Percentiles rank a stretch among this genome's conserved stretches.
Evolutionary conservation across 2,113 vertebrate species (phyloP).

Genomic region (Mormyrus iriodes): DNA sequence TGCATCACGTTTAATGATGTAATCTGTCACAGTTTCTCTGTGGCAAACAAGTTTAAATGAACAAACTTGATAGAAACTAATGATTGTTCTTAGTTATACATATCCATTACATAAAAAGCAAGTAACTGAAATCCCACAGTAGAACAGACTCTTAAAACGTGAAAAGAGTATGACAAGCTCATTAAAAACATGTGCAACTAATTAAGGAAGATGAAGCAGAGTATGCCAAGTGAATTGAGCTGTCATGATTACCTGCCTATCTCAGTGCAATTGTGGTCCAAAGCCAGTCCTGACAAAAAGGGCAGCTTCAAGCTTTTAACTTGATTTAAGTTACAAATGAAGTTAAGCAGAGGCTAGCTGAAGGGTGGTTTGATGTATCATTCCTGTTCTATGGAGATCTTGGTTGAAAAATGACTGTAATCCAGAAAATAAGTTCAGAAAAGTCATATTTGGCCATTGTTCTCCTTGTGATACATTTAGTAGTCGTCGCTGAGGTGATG

Average conservation of each 20-base stretch:
- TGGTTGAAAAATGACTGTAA: neutral
- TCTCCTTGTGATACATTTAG: neutral
- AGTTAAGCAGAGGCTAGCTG: neutral
- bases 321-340: neutral
- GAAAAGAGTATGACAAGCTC: neutral
- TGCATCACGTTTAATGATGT: neutral
- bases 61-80: neutral
- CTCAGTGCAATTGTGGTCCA: neutral
- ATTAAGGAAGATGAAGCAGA: neutral
- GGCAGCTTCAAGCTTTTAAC: neutral
- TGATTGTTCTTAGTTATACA: neutral
- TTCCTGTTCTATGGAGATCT: neutral
- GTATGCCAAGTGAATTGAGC: neutral
- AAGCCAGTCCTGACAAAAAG: neutral
- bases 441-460: neutral
- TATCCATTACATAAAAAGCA: neutral
- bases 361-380: neutral
- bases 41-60: neutral
- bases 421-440: neutral
- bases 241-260: neutral
- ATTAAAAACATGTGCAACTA: neutral
- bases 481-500: neutral
- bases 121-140: neutral
- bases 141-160: neutral
- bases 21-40: neutral